Evolutionary conservation across 2,888 invertebrate genomes (phyloP), one percentile per base, ranked within the genome.

Genomic region (Cecidostiba fungosa): DNA sequence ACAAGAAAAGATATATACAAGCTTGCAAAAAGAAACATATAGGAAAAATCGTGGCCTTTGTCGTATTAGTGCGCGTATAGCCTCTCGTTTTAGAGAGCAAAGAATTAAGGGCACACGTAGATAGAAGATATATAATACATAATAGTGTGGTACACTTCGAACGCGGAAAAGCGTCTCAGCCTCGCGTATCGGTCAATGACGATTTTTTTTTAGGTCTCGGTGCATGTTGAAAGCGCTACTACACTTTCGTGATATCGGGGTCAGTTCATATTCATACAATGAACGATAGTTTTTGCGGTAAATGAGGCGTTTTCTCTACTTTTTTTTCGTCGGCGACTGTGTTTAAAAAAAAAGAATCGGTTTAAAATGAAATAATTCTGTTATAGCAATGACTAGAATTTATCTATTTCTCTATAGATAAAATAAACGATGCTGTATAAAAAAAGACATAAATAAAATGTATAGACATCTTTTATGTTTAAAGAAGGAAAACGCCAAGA

Each of bases 1-100:
- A 32, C 69, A 32, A 69, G 14, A 69, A 32, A 14, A 3, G 16
- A 1, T 66, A 16, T 66, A 16, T 72, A 73, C 32, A 72, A n/a
- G 77, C 39, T 12, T n/a, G 43, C 6, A 19, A 32, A 39, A 39
- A 77, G 10, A 50, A 69, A 23, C 26, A 79, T 29, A 59, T 29
- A 62, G 29, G 73, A 76, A 82, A 76, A 82, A 82, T 82, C 50
- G 59, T 19, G 77, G 19, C 70, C 82, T 82, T 82, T 23, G 59
- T 59, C 74, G 23, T 23, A 47, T 62, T 74, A 29, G 29, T 73
- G 66, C 39, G 69, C 66, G 16, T 16, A 19, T 29, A 69, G 70
- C 26, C 82, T 69, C 76, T 3, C 39, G 47, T n/a, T n/a, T n/a
- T 39, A 3, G 12, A 47, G 47, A 76, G 69, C 59, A 8, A 36